A percentile compares a stretch with the other conserved stretches of the same genome.
Conservation (phyloP, 2,888 invertebrate species). For the Thecocarcelia acutangulata region DNA sequence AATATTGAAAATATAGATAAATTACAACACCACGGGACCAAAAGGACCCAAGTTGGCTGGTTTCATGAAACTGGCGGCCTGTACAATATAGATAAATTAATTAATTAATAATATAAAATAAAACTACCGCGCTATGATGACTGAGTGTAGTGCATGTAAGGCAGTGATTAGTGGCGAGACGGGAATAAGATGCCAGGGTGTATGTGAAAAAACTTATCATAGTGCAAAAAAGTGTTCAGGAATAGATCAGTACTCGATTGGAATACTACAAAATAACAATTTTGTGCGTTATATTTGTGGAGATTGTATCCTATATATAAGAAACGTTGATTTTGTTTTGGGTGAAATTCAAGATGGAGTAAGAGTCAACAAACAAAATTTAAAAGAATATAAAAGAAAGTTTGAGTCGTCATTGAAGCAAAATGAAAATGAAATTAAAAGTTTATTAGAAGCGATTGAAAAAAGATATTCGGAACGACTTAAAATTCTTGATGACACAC, state of each 20-base stretch:
- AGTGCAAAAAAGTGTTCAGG: background rate
- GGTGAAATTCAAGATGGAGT: too few species aligned
- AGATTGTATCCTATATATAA: too few species aligned
- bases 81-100: too few species aligned
- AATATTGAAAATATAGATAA: too few species aligned
- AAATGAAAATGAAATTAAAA: background rate
- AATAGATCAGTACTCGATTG: background rate
- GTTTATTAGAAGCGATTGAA: background rate
- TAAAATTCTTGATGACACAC: background rate
- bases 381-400: background rate
- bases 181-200: background rate
- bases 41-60: too few species aligned
- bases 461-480: background rate
- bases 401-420: background rate
- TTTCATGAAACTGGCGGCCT: too few species aligned
- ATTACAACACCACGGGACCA: too few species aligned
- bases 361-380: too few species aligned
- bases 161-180: background rate
- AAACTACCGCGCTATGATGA: too few species aligned
- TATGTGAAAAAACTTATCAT: background rate
- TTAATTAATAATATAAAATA: too few species aligned
- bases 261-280: background rate
- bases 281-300: too few species aligned
- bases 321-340: too few species aligned
- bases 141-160: background rate